Percentiles rank a stretch among this genome's conserved stretches.
These are phyloP conservation scores for Entomobrya proxima DNA, from an alignment of 2,888 invertebrate species.

Conservation along the genomic window DNA sequence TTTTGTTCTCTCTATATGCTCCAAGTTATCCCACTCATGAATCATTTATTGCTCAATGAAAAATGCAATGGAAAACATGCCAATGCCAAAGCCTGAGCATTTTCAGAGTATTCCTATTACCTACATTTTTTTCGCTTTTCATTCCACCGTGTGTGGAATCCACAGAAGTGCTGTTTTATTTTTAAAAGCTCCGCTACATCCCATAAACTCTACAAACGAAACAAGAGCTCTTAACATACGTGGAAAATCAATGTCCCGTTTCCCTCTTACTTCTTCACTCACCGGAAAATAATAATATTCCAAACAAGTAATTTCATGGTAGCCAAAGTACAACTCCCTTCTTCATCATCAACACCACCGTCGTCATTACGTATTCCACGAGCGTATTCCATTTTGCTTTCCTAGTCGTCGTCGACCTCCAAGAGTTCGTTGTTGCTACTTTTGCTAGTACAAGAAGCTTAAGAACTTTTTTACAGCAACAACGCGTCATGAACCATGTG, in stretches of 20 bases:
- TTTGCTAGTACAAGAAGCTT: too few relatives aligned
- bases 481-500: too few relatives aligned
- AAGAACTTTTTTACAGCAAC: too few relatives aligned
- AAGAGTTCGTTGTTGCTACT: background rate
- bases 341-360: background rate
- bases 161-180: too few relatives aligned
- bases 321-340: conserved; percentile 5
- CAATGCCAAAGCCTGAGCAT: too few relatives aligned
- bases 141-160: too few relatives aligned
- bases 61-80: background rate
- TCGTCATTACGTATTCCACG: conserved; percentile 12
- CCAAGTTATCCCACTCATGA: too few relatives aligned
- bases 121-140: too few relatives aligned
- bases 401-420: background rate
- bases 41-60: background rate
- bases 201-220: too few relatives aligned
- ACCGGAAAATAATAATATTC: conserved; percentile 25
- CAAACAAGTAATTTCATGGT: conserved; percentile 27
- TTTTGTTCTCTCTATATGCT: too few relatives aligned
- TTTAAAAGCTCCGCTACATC: background rate
- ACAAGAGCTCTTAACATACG: too few relatives aligned
- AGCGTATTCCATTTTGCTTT: conserved; percentile 27
- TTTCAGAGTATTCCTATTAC: too few relatives aligned
- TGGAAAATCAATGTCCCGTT: background rate
- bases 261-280: background rate